Evolutionary conservation across 2,797 vertebrate species (phyloP), one percentile per base, ranked within the genome.

Genomic region (Spinibarbus caldwelli): DNA sequence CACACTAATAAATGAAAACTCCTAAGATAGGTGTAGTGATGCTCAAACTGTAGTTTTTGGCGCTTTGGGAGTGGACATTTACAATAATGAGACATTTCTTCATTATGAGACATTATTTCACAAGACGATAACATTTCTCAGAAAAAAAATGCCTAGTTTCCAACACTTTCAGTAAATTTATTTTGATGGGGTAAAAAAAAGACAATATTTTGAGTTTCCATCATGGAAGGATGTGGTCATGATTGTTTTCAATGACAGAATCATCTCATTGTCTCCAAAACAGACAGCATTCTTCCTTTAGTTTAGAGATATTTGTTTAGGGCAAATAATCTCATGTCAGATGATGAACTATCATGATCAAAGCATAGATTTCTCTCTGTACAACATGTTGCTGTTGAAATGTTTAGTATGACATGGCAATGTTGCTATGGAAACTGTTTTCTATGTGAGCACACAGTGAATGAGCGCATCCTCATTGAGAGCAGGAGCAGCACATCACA

Each of bases 361-460:
- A 66, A 52, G 54, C 34, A 26, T 2, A 49, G 54, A 29, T 72
- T 76, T 64, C 23, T n/a, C n/a, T n/a, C n/a, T n/a, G n/a, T n/a
- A n/a, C n/a, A n/a, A n/a, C n/a, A n/a, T 41, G 43, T 57, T 64
- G n/a, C 81, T 77, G 82, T 66, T 73, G 49, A 75, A 43, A 62
- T 85, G 26, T 81, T 77, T 77, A 54, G 86, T 31, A 57, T 45
- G 9, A 9, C 52, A 49, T 49, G 76, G 38, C 67, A 23, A 12
- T 80, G 81, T 90, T 87, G 70, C 89, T 80, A 90, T 89, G 79
- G 87, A 54, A 89, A 87, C 86, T 17, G 59, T 19, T 47, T 87
- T 83, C 47, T 54, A 38, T 83, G 79, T 75, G 72, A 47, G 31
- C 62, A 34, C 62, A 34, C 36, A 38, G 64, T 59, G 5, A 82